Base-by-base conservation (phyloP, 2,888 invertebrate species). In the Tridacna crocea region DNA sequence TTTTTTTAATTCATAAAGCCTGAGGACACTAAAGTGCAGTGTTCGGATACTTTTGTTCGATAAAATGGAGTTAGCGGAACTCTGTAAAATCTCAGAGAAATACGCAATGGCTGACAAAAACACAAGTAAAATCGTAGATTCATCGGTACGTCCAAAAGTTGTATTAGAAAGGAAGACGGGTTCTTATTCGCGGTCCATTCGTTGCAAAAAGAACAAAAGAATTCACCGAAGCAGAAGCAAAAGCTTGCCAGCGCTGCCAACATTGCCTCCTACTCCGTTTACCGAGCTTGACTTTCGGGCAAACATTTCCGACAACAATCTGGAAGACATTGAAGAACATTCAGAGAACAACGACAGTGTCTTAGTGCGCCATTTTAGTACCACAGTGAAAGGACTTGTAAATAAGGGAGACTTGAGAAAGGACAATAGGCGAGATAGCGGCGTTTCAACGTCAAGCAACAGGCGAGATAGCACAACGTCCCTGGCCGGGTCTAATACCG, bases 351-450 rank as follows among this genome's bases (percentile, higher is more conserved):
- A 63, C 48, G 82, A 82, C 2, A 65, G 72, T 12, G 70, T 73
- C 8, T 79, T 75, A 13, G 80, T 75, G 3, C 96, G 99, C 89
- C 98, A 98, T 95, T 99, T 99, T 95, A 97, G 97, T 92, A 98
- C 98, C 91, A 98, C 98, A 48, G 97, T 97, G 94, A 97, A 97
- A 94, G 98, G 98, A 27, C 97, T 98, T 70, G 96, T 99, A 82
- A 98, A 98, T 95, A 96, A 98, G 74, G 99, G 99, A 0, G 99
- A 99, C 51, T 78, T 86, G 60, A 75, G 82, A 10, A 81, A 81
- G 75, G 83, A 86, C 81, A 75, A 78, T 24, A 63, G 83, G n/a
- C 75, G 86, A 36, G 86, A 86, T 46, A 85, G 85, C 60, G 81
- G 81, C 13, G 65, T 72, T 4, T 85, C 85, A 0, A 70, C 72